Conservation (phyloP, 2,797 vertebrate species). For the Florisuga fusca region DNA sequence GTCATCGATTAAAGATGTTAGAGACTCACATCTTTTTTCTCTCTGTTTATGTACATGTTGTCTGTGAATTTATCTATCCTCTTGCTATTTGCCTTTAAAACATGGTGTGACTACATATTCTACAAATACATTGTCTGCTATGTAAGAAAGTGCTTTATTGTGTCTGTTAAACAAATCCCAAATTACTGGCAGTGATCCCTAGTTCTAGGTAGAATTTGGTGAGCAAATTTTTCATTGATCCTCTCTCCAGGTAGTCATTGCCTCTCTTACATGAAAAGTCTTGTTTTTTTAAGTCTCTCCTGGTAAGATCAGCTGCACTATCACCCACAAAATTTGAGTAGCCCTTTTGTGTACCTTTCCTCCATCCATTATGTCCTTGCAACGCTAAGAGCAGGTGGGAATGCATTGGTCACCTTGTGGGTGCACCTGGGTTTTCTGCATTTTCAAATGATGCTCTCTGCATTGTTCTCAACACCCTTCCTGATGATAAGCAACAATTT, state of each 20-base stretch:
- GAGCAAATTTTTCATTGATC: neutral
- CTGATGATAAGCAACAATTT: neutral
- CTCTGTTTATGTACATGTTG: neutral
- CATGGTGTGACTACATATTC: neutral
- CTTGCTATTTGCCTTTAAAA: neutral
- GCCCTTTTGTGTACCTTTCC: neutral
- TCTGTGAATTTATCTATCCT: neutral
- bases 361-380: neutral
- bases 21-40: neutral
- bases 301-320: neutral
- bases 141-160: neutral
- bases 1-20: neutral
- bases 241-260: neutral
- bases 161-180: neutral
- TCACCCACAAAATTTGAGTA: neutral
- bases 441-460: neutral
- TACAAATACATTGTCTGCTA: neutral
- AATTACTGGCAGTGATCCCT: neutral
- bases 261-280: neutral
- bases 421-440: neutral
- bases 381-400: neutral
- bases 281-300: neutral
- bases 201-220: neutral
- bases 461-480: neutral
- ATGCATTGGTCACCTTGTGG: neutral